Conservation (phyloP, 2,888 invertebrate genomes). For the Platerodrilus igneus region DNA sequence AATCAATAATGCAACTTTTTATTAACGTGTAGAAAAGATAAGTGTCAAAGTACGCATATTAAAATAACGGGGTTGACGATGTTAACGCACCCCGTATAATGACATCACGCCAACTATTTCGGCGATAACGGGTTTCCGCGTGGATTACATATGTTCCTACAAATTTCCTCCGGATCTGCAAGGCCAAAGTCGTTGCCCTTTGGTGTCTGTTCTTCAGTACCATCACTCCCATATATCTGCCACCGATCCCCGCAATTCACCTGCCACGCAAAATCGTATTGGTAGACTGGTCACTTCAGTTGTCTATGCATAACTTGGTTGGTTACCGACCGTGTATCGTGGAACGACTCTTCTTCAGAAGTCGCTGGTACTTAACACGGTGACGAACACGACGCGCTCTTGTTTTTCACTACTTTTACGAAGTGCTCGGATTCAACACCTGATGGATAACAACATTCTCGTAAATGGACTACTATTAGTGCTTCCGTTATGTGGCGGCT, state of each 20-base stretch:
- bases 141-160: conserved; percentile 35
- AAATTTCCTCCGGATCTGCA: conserved; percentile 37
- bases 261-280: conserved; percentile 42
- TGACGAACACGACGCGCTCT: conserved; percentile 12
- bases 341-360: conserved; percentile 30
- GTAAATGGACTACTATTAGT: conserved; percentile 29
- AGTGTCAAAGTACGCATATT: conserved; percentile 24
- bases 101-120: no score
- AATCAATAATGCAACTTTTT: conserved; percentile 32
- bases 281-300: conserved; percentile 40
- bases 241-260: conserved; percentile 37
- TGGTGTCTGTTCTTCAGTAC: conserved; percentile 38
- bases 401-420: conserved; percentile 8
- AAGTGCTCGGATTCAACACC: conserved; percentile 19
- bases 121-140: no score
- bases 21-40: conserved; percentile 28
- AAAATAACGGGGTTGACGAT: not conserved
- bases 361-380: conserved; percentile 14
- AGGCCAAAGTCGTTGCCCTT: conserved; percentile 42
- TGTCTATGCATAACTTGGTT: conserved; percentile 32
- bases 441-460: conserved; percentile 20
- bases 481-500: conserved; percentile 35
- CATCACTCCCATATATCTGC: conserved; percentile 32
- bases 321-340: conserved; percentile 32
- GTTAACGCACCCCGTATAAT: no score